Evolutionary conservation across 2,888 invertebrate genomes (phyloP).

Genomic region (Aphodius granarius): DNA sequence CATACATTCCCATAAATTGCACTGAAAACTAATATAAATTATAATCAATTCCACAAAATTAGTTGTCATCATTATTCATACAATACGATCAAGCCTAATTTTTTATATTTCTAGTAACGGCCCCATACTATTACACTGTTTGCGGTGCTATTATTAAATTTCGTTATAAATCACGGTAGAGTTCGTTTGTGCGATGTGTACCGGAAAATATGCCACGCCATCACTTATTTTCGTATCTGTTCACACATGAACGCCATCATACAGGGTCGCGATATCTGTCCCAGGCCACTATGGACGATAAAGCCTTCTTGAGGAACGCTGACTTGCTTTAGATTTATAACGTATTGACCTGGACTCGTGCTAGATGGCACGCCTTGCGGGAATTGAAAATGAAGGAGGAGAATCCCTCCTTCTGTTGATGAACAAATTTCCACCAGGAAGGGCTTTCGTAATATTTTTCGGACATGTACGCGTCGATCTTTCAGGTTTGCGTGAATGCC

Average conservation of each 20-base stretch:
- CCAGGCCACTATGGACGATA: background rate
- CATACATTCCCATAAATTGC: background rate
- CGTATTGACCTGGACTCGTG: background rate
- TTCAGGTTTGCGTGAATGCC: background rate
- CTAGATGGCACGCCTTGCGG: background rate
- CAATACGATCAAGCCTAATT: background rate
- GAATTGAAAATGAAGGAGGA: background rate
- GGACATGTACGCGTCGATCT: background rate
- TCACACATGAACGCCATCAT: background rate
- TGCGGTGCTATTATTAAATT: background rate
- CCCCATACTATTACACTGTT: background rate
- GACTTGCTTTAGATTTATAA: background rate
- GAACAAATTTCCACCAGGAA: background rate
- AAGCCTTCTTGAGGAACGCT: background rate
- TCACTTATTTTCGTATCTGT: background rate
- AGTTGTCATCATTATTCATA: background rate
- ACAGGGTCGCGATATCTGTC: background rate
- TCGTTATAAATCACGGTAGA: background rate
- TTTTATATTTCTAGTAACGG: background rate
- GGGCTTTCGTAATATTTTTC: background rate
- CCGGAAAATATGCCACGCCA: background rate
- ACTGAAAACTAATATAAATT: background rate
- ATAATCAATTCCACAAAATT: background rate
- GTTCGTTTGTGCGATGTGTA: background rate
- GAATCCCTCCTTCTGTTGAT: background rate